These are phyloP conservation scores for Diplodus puntazzo DNA, from an alignment of 2,797 vertebrate species.

Conservation along the genomic window DNA sequence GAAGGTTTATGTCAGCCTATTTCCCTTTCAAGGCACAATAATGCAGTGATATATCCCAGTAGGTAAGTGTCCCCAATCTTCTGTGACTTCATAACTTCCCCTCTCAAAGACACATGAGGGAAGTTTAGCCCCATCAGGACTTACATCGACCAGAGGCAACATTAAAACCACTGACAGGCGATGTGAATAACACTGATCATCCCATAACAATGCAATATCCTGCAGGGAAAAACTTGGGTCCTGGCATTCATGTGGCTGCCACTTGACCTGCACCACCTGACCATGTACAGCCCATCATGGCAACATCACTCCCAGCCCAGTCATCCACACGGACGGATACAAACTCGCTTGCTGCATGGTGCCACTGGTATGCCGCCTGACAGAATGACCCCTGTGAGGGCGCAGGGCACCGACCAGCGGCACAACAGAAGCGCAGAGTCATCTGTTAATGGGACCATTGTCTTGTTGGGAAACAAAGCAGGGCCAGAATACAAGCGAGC, in stretches of 20 bases:
- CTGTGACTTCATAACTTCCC: not conserved
- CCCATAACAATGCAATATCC: too few species aligned
- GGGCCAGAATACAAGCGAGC: constrained; percentile 55
- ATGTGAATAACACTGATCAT: too few species aligned
- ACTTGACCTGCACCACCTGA: too few species aligned
- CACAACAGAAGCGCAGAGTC: constrained; percentile 82
- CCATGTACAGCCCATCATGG: too few species aligned
- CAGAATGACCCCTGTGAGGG: constrained; percentile 60
- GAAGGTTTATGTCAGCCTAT: not conserved
- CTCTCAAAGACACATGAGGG: constrained; percentile 14
- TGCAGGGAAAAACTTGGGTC: too few species aligned
- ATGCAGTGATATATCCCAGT: not conserved
- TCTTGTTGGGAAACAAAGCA: constrained; percentile 69
- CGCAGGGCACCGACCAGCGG: constrained; percentile 39
- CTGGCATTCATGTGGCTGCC: too few species aligned
- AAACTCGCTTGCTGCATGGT: constrained; percentile 27
- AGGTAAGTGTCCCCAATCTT: not conserved
- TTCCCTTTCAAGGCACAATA: constrained; percentile 1
- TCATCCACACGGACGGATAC: constrained; percentile 13
- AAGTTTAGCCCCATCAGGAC: constrained; percentile 25
- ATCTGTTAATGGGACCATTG: constrained; percentile 77
- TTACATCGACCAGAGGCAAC: not conserved
- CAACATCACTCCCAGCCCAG: not conserved
- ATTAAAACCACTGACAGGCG: too few species aligned
- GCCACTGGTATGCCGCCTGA: constrained; percentile 55